These are phyloP conservation scores for Electrophaes corylata DNA, from an alignment of 2,888 invertebrate genomes.

Conservation along the genomic window DNA sequence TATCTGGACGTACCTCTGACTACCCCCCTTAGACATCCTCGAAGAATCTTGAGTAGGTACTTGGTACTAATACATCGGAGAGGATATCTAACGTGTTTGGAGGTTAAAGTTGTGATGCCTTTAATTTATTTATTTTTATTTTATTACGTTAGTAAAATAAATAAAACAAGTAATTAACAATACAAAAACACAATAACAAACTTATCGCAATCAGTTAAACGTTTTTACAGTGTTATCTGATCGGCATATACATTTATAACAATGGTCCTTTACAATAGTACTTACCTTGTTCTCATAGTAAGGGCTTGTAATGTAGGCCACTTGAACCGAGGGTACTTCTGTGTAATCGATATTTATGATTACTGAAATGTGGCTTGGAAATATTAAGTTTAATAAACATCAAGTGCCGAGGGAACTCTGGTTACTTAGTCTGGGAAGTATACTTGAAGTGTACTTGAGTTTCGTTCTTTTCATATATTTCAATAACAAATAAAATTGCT, in stretches of 20 bases:
- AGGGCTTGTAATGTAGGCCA: constrained; percentile 44
- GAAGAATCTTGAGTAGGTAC: too few species aligned
- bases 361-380: constrained; percentile 12
- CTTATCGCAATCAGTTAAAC: constrained; percentile 27
- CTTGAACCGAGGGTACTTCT: constrained; percentile 52
- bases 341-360: constrained; percentile 71
- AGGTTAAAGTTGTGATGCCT: too few species aligned
- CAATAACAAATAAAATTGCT: neutral
- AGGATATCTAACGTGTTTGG: too few species aligned
- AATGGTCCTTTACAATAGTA: constrained; percentile 24
- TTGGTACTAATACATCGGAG: too few species aligned
- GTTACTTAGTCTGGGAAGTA: constrained; percentile 4
- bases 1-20: too few species aligned
- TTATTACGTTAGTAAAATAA: constrained; percentile 14
- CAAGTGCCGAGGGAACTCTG: constrained; percentile 11
- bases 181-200: constrained; percentile 15
- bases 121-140: too few species aligned
- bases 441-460: neutral
- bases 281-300: constrained; percentile 33
- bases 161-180: constrained; percentile 30
- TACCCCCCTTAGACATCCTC: too few species aligned
- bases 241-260: constrained; percentile 11
- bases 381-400: constrained; percentile 22
- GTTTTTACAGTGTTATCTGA: constrained; percentile 30
- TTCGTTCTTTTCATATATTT: constrained; percentile 6